Base-by-base conservation (phyloP, 2,113 vertebrate species). In the Rhinopomastus cyanomelas region DNA sequence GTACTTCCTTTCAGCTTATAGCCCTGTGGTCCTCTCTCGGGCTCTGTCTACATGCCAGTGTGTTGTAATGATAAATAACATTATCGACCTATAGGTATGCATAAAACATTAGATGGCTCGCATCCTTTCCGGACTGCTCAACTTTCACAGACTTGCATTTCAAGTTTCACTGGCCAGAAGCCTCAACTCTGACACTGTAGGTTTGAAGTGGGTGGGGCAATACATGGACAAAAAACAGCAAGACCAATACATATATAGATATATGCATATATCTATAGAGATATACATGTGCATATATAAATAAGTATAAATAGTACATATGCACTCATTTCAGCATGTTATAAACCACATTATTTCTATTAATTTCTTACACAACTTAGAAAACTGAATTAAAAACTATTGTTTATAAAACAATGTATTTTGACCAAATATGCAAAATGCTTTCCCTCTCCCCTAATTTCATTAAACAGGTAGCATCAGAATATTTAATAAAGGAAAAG, bases 51-150 rank as follows among this genome's bases (percentile, higher is more conserved):
- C 62, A 84, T 52, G 81, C 69, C 81, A 88, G 73, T 5, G 36
- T 53, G 62, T 61, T 95, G 57, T 92, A 94, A 96, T 95, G 92
- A 95, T 92, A 94, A 94, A 95, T 90, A 93, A 83, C 73, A 75
- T 84, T 90, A 94, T 96, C n/a, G 88, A 94, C 84, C 74, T 79
- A 53, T n/a, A 42, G 36, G 26, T 61, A 95, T 94, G 74, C 87
- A 96, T 95, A 93, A 96, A 96, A 92, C 88, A 92, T 95, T 86
- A 94, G 90, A 88, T 91, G 49, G 81, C 88, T 88, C 0, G 5
- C 67, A 39, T 81, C 46, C 90, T 92, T 92, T 90, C 78, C 0
- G 2, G 49, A 72, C 65, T 72, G 69, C 49, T 88, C 88, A 67
- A 60, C 83, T 88, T 92, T 67, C 86, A 88, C 65, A 84, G 85